Base-by-base conservation (phyloP, 1,140 invertebrate species). In the Nebria ingens region DNA sequence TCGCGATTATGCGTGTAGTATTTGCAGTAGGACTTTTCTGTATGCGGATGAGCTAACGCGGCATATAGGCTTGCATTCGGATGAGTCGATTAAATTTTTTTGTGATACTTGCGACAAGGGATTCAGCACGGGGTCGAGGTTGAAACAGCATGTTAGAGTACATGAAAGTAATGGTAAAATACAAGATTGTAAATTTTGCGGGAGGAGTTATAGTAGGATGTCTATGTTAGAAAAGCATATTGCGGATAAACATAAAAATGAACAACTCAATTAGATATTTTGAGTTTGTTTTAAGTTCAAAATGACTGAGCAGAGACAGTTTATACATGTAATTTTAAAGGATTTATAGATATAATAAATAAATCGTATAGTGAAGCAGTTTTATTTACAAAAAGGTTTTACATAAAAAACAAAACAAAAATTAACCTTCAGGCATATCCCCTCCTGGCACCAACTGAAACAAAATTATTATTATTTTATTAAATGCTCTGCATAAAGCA, bases 401-500 rank as follows among this genome's bases (percentile, higher is more conserved):
- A n/a, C n/a, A n/a, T n/a, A n/a, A n/a, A n/a, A n/a, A n/a, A n/a
- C n/a, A n/a, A n/a, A n/a, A n/a, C n/a, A n/a, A n/a, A n/a, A n/a
- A n/a, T 34, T 34, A 34, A 9, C 40, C 40, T 9, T 85, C 82
- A 6, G 82, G 81, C 76, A 84, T 80, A 62, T 84, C 82, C 60
- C 81, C 83, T 56, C 82, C 82, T 51, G 82, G 82, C 49, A 85
- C 82, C 58, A 85, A 70, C 82, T 84, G 66, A 38, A 82, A 74
- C 11, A 56, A 52, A 62, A 49, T 21, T 54, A 49, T 19, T 23
- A 52, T 25, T n/a, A n/a, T 11, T 22, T 57, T 15, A 54, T 19
- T 19, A 50, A 54, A 17, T 21, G 20, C 15, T 51, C 21, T 53
- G 51, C 53, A 58, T 6, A 52, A 58, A 58, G 15, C 38, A 50